These are phyloP conservation scores for Geotrypetes seraphini DNA, from an alignment of 2,797 vertebrate genomes.

Conservation along the genomic window DNA sequence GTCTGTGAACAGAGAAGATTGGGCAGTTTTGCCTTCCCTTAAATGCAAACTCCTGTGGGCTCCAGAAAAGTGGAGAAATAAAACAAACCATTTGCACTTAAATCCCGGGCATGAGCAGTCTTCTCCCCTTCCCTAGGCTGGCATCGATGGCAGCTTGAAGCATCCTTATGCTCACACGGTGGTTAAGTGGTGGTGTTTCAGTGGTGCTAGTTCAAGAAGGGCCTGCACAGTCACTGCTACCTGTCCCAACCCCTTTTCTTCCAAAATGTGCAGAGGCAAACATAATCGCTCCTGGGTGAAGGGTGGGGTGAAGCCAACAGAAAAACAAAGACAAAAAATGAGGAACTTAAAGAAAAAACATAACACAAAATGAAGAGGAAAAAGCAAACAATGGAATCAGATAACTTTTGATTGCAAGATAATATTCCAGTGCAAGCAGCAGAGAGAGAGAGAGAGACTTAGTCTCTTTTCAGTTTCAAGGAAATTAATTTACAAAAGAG, in stretches of 20 bases:
- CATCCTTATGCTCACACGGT: conserved; percentile 58
- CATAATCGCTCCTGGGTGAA: conserved; percentile 83
- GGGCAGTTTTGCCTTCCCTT: no score
- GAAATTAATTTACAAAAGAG: no score
- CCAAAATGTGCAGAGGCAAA: conserved; percentile 96
- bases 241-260: conserved; percentile 87
- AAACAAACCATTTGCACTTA: conserved; percentile 41
- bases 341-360: conserved; percentile 24
- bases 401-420: no score
- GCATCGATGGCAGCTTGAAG: no score
- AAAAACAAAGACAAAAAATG: conserved; percentile 40
- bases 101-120: no score
- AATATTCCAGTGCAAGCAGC: no score
- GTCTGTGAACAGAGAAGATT: no score
- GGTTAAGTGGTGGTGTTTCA: conserved; percentile 57
- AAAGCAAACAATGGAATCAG: no score
- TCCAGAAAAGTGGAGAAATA: conserved; percentile 63
- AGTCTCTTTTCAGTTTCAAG: no score
- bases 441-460: no score
- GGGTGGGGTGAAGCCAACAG: conserved; percentile 34
- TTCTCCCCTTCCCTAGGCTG: no score
- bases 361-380: conserved; percentile 5
- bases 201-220: conserved; percentile 83
- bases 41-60: no score
- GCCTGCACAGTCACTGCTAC: conserved; percentile 83